Base-by-base conservation (phyloP, 2,113 vertebrate genomes). In the Heterocephalus glaber region DNA sequence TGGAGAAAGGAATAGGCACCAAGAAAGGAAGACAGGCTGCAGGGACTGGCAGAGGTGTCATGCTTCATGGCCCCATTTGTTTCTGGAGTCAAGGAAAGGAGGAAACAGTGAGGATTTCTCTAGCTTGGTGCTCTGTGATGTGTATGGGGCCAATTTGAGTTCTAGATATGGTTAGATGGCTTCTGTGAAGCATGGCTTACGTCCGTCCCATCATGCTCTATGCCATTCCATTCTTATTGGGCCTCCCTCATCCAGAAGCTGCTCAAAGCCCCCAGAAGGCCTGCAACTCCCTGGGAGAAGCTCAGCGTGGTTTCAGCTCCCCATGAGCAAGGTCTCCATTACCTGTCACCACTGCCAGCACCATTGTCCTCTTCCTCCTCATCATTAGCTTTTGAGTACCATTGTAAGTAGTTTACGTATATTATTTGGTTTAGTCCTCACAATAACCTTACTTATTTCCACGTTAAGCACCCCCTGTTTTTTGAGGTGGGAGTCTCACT, bases 1-100 rank as follows among this genome's bases (percentile, higher is more conserved):
- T 54, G 58, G 74, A 80, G 2, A 26, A 92, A 93, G 70, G 83
- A 90, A 49, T 94, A 86, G 81, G 68, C 77, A 82, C 11, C 0
- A 19, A 58, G 61, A 56, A 95, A 93, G 87, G 56, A 30, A 28
- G 94, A 74, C 2, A 24, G 63, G 74, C 38, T 76, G 8, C 14
- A 24, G 82, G 70, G 0, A 16, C 13, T 11, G 1, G 52, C 22
- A 16, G 74, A n/a, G 65, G 33, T 30, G 49, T 3, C 33, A 72
- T 11, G 17, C 10, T 52, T 44, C 6, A 0, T 12, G 49, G 7
- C 10, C 7, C 6, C 12, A 1, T 44, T 70, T 72, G 30, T 61
- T 82, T 30, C 41, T 56, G 80, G 85, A 4, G 47, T 12, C 30
- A 24, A 63, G 24, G 56, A 77, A 80, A 74, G 70, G 63, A 92